Evolutionary conservation across 2,888 invertebrate genomes (phyloP).

Genomic region (Nysson spinosus): DNA sequence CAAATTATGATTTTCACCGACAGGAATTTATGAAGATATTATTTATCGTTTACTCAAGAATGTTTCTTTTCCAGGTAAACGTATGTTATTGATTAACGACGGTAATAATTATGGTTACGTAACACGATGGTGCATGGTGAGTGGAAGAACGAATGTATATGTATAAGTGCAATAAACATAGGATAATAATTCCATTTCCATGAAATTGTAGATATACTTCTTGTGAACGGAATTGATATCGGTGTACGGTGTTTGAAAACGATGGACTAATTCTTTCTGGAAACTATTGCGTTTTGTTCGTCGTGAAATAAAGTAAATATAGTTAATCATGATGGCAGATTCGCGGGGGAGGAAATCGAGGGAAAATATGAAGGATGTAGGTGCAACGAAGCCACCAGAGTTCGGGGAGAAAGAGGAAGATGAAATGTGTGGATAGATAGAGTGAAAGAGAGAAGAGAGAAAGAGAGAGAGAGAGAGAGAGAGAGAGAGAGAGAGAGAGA

Average conservation of each 20-base stretch:
- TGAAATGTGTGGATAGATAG: slow-evolving; percentile 25
- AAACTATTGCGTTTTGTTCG: slow-evolving; percentile 22
- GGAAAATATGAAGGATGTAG: slow-evolving; percentile 47
- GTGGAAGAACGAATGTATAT: no score
- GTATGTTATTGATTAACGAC: background rate
- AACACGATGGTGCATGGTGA: background rate
- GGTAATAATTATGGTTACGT: background rate
- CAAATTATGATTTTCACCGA: no score
- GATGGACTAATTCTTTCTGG: no score
- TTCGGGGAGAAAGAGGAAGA: no score
- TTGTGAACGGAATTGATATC: no score
- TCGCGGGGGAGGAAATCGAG: slow-evolving; percentile 39
- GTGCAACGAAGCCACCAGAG: slow-evolving; percentile 8
- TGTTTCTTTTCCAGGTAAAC: no score
- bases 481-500: slow-evolving; percentile 32
- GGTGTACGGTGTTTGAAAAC: no score
- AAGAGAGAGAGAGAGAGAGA: slow-evolving; percentile 16
- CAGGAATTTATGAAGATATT: no score
- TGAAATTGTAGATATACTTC: no score
- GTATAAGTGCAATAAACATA: no score
- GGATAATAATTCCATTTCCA: no score
- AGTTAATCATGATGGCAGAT: slow-evolving; percentile 55
- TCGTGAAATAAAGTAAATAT: slow-evolving; percentile 49
- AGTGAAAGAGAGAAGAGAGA: slow-evolving; percentile 17
- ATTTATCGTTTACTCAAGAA: no score